phyloP scores from a whole-genome alignment of 2,888 invertebrate species.

The Physocephala rufipes region DNA sequence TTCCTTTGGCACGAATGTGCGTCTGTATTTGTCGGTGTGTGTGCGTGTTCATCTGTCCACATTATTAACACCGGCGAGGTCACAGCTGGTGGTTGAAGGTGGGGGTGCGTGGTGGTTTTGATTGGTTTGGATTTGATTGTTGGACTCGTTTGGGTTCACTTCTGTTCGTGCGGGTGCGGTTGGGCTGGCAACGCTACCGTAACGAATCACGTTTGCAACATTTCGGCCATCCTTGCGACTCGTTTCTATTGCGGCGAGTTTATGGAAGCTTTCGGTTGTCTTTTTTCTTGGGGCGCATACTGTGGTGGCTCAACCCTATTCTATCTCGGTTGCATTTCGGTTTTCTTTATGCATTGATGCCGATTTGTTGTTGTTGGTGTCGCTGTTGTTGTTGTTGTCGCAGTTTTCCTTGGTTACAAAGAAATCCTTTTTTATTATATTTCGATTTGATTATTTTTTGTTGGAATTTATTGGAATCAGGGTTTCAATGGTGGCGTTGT shows the following conservation, averaged over 20 bases:
- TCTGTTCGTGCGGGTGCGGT: background rate
- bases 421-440: conserved; percentile 36
- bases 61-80: conserved; percentile 34
- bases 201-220: conserved; percentile 16
- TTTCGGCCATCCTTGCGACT: background rate
- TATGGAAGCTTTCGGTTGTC: conserved; percentile 12
- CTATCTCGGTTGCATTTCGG: conserved; percentile 27
- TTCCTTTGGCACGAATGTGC: background rate
- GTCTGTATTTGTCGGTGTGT: conserved; percentile 9
- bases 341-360: background rate
- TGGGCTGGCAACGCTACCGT: conserved; percentile 6
- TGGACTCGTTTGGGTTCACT: background rate
- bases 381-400: too few species aligned
- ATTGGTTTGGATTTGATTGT: conserved; percentile 12
- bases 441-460: conserved; percentile 31
- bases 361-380: background rate
- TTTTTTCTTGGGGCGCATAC: conserved; percentile 30
- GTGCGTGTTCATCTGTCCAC: conserved; percentile 12
- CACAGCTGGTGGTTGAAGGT: conserved; percentile 37
- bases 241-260: background rate
- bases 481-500: background rate
- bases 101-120: conserved; percentile 21
- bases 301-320: conserved; percentile 46
- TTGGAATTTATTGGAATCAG: background rate
- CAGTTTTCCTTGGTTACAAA: background rate